Evolutionary conservation across 2,113 vertebrate genomes (phyloP).

Genomic region (Ornithorhynchus anatinus): DNA sequence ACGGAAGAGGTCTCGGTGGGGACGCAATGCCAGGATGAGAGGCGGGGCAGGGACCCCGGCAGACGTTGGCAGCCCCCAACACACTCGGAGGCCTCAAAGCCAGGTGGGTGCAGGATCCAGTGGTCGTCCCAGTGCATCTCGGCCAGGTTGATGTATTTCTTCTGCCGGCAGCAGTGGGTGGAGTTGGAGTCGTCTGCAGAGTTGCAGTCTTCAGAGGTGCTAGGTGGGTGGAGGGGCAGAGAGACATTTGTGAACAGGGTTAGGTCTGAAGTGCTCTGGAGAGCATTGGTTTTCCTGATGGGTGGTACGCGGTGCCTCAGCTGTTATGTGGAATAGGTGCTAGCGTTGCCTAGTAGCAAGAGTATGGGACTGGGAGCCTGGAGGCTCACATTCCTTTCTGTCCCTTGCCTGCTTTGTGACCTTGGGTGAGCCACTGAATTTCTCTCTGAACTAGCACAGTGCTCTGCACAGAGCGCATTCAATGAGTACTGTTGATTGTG

Average conservation of each 20-base stretch:
- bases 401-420: background rate
- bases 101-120: slow-evolving; percentile 54
- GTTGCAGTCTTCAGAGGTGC: slow-evolving; percentile 39
- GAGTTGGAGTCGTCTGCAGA: accelerated
- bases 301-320: too few relatives aligned
- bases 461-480: too few relatives aligned
- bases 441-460: too few relatives aligned
- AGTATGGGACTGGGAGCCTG: too few relatives aligned
- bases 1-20: background rate
- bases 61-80: slow-evolving; percentile 46
- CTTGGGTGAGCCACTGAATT: too few relatives aligned
- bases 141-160: slow-evolving; percentile 44
- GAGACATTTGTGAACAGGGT: too few relatives aligned
- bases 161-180: slow-evolving; percentile 39
- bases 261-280: too few relatives aligned
- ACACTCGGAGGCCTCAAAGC: slow-evolving; percentile 41
- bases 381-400: background rate
- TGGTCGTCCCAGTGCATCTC: slow-evolving; percentile 38
- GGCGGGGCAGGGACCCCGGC: too few relatives aligned
- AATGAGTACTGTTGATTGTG: too few relatives aligned
- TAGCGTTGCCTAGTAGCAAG: too few relatives aligned
- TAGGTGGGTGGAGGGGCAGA: background rate
- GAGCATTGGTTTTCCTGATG: too few relatives aligned
- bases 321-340: too few relatives aligned
- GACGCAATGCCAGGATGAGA: slow-evolving; percentile 31